Evolutionary conservation across 2,797 vertebrate genomes (phyloP).

Genomic region (Oryzias dopingdopingensis): DNA sequence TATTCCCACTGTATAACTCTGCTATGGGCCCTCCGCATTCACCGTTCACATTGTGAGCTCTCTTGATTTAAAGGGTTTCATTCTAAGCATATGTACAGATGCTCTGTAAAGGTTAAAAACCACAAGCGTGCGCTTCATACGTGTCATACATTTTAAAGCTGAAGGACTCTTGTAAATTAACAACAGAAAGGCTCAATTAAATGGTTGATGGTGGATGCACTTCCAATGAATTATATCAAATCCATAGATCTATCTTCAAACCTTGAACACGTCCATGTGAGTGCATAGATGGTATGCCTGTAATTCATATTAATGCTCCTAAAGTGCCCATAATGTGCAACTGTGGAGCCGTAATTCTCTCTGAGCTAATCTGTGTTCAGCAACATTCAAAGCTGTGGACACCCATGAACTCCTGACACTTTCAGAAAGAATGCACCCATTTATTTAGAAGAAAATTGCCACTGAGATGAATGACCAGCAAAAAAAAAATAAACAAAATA

Average conservation of each 20-base stretch:
- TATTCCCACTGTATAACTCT: constrained; percentile 18
- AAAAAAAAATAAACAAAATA: too few relatives aligned
- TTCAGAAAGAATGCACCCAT: too few relatives aligned
- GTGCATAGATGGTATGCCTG: constrained; percentile 6
- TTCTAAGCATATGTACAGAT: constrained; percentile 5
- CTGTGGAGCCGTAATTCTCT: constrained; percentile 9
- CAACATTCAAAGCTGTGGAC: not conserved
- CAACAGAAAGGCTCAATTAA: not conserved
- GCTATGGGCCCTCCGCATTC: constrained; percentile 9
- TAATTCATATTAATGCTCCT: constrained; percentile 30
- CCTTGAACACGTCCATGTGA: constrained; percentile 20
- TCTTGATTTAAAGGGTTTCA: constrained; percentile 13
- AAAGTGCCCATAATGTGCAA: constrained; percentile 8
- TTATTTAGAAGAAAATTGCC: too few relatives aligned
- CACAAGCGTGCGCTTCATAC: not conserved
- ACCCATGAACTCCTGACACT: not conserved
- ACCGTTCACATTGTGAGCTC: constrained; percentile 19
- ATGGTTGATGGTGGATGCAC: constrained; percentile 21
- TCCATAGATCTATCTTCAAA: constrained; percentile 27
- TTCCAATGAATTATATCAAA: constrained; percentile 9
- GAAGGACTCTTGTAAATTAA: not conserved
- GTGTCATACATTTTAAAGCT: not conserved
- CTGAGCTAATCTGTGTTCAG: not conserved
- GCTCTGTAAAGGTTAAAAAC: constrained; percentile 8
- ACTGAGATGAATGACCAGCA: too few relatives aligned